Conservation (phyloP, 2,888 invertebrate species). For the Abrostola tripartita region DNA sequence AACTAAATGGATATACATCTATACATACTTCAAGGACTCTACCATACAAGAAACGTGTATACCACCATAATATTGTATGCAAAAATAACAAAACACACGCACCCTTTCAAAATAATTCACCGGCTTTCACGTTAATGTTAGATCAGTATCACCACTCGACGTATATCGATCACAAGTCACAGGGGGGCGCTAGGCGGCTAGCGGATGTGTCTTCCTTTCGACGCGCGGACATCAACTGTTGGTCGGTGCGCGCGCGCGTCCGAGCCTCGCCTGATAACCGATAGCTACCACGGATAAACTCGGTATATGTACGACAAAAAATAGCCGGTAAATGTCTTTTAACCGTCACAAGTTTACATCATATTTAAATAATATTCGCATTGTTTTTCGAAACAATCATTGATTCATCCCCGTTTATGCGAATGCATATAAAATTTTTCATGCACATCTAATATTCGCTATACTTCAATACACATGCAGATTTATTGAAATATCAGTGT, state of each 20-base stretch:
- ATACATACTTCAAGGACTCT: slow-evolving; percentile 47
- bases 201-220: slow-evolving; percentile 85
- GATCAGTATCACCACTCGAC: slow-evolving; percentile 70
- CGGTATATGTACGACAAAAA: slow-evolving; percentile 69
- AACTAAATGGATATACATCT: slow-evolving; percentile 46
- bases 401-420: slow-evolving; percentile 25
- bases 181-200: slow-evolving; percentile 69
- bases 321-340: slow-evolving; percentile 65
- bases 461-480: slow-evolving; percentile 26
- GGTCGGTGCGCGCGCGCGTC: slow-evolving; percentile 70
- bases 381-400: slow-evolving; percentile 46
- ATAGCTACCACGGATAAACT: slow-evolving; percentile 77
- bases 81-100: slow-evolving; percentile 70
- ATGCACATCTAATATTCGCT: slow-evolving; percentile 37
- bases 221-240: slow-evolving; percentile 86
- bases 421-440: slow-evolving; percentile 39
- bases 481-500: slow-evolving; percentile 33
- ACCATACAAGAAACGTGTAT: slow-evolving; percentile 29
- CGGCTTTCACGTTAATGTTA: slow-evolving; percentile 62
- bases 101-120: slow-evolving; percentile 70
- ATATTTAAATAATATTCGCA: slow-evolving; percentile 38
- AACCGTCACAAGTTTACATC: slow-evolving; percentile 43
- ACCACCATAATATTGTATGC: slow-evolving; percentile 40
- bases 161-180: slow-evolving; percentile 73
- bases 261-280: slow-evolving; percentile 78